Evolutionary conservation across 2,113 vertebrate genomes (phyloP).

Genomic region (Chinchilla lanigera): DNA sequence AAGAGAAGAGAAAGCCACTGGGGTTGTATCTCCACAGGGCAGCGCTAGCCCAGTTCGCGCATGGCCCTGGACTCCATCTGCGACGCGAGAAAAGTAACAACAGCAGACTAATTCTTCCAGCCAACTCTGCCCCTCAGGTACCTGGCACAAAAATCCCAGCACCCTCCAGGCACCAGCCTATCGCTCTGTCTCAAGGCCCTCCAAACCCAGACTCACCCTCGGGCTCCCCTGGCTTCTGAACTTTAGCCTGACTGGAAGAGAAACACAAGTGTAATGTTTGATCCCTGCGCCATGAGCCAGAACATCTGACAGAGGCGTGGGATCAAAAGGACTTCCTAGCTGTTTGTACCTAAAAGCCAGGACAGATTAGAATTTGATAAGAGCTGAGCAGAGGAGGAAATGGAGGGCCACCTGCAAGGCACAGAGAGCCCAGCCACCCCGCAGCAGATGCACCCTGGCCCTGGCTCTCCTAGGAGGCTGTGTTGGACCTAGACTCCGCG

Average conservation of each 20-base stretch:
- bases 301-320: background rate
- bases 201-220: background rate
- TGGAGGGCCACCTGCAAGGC: background rate
- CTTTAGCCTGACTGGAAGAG: background rate
- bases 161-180: background rate
- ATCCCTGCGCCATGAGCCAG: background rate
- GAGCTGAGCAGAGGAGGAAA: background rate
- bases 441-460: background rate
- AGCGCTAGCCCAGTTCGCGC: background rate
- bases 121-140: background rate
- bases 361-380: background rate
- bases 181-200: background rate
- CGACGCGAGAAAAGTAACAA: background rate
- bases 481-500: background rate
- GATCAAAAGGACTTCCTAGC: background rate
- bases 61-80: background rate
- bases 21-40: background rate
- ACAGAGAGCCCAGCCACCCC: background rate
- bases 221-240: background rate
- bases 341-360: background rate
- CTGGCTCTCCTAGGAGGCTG: background rate
- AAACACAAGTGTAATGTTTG: slow-evolving; percentile 11
- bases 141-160: background rate
- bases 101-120: background rate
- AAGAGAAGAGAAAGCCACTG: background rate